Percentiles rank a stretch among this genome's conserved stretches.
Conservation (phyloP, 2,888 invertebrate genomes). For the Philonicus albiceps region DNA sequence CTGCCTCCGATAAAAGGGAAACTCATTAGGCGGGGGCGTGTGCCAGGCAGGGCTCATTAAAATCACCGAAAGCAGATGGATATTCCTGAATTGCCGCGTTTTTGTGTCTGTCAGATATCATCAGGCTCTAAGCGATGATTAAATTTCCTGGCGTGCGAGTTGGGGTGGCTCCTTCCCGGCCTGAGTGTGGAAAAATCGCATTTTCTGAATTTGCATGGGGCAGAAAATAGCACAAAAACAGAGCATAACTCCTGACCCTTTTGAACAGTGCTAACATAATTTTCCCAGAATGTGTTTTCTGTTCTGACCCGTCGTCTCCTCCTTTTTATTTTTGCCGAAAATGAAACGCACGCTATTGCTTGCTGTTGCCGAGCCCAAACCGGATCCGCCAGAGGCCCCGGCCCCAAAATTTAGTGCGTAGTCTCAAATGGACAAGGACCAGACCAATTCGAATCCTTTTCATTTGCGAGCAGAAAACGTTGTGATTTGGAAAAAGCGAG, state of each 20-base stretch:
- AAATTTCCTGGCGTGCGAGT: not conserved
- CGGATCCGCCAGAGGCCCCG: not conserved
- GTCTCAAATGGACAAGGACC: not conserved
- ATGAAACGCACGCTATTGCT: not conserved
- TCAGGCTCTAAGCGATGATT: not conserved
- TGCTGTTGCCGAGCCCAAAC: not conserved
- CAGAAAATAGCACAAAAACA: not conserved
- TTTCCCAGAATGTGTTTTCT: not conserved
- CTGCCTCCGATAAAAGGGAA: not conserved
- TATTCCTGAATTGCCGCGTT: not conserved
- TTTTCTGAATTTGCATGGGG: not conserved
- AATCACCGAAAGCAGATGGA: not conserved
- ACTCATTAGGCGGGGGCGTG: slow-evolving; percentile 18
- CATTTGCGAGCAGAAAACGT: not conserved
- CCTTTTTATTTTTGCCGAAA: not conserved
- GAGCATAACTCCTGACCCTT: not conserved
- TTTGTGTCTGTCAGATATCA: not conserved
- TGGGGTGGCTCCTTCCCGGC: not conserved
- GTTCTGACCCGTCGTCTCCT: not conserved
- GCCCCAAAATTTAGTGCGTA: not conserved
- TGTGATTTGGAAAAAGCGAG: not conserved
- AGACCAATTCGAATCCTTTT: not conserved
- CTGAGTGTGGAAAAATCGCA: not conserved
- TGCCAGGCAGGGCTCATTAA: slow-evolving; percentile 1
- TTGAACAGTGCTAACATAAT: not conserved